Percentiles rank a stretch among this genome's conserved stretches.
phyloP scores from a whole-genome alignment of 2,888 invertebrate species.

The Amphimallon solstitiale region DNA sequence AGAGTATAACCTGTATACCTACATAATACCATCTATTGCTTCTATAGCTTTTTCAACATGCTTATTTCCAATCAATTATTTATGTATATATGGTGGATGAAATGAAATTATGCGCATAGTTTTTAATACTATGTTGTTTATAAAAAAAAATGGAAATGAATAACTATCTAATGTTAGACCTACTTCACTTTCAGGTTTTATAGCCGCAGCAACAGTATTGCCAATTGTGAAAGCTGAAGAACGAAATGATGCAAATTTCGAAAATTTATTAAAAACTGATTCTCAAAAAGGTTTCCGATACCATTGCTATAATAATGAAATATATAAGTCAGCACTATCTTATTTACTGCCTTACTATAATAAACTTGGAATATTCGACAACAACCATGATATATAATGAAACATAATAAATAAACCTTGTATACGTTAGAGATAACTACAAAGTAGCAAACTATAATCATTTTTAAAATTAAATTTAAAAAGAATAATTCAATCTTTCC shows the following conservation, averaged over 20 bases:
- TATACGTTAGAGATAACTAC: too few relatives aligned
- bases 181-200: conserved; percentile 50
- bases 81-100: too few relatives aligned
- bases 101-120: too few relatives aligned
- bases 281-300: conserved; percentile 53
- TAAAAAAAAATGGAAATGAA: too few relatives aligned
- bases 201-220: conserved; percentile 55
- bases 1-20: too few relatives aligned
- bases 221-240: conserved; percentile 55
- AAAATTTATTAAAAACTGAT: conserved; percentile 52
- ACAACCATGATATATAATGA: too few relatives aligned
- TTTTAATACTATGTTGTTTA: not conserved
- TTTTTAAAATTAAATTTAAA: too few relatives aligned
- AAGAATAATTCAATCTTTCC: too few relatives aligned
- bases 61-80: too few relatives aligned
- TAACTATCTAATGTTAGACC: not conserved
- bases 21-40: too few relatives aligned
- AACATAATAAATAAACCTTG: too few relatives aligned
- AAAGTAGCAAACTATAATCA: too few relatives aligned
- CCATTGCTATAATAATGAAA: conserved; percentile 55
- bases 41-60: not conserved
- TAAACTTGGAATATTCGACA: conserved; percentile 51
- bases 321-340: conserved; percentile 53
- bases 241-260: conserved; percentile 55
- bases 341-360: conserved; percentile 56